Base-by-base conservation (phyloP, 2,113 vertebrate genomes). In the Alethe castanea region DNA sequence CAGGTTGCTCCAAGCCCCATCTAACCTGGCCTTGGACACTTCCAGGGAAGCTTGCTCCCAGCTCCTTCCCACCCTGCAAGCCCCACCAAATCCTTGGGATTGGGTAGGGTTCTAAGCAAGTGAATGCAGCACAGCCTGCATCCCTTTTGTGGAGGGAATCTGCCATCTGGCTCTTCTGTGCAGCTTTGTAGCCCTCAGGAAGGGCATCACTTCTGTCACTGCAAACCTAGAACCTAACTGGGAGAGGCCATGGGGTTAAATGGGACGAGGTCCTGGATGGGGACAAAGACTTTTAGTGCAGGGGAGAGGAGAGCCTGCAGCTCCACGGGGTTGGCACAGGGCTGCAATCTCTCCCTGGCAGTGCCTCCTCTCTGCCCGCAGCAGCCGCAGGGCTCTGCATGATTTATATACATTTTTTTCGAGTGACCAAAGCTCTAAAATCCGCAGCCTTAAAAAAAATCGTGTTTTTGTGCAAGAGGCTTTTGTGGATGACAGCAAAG, bases 391-490 rank as follows among this genome's bases (percentile, higher is more conserved):
- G 31, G 78, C 17, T 60, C 19, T 53, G 66, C 71, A 28, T 94
- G 96, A 95, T 96, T 80, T 85, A 95, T 74, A 72, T 54, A 77
- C 94, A 92, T 97, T 94, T 96, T 96, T 96, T 86, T 86, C 22
- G 1, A 47, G 40, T 96, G 95, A 95, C 56, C 4, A 0, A 94
- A 94, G 91, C 78, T 91, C 52, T 91, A 52, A 69, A 92, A 92
- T 73, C 70, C 0, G 0, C 88, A 74, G 40, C 67, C 79, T 86
- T 86, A 65, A 67, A 76, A 48, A 78, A 54, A 28, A 47, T 10
- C 12, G 4, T 5, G n/a, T 7, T 92, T 95, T 81, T 76, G 29
- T 80, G 52, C 19, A 18, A 13, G 29, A 70, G 47, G 81, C 42
- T 92, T 82, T 90, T 73, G 87, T 56, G 42, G 90, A 47, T 0